phyloP scores from a whole-genome alignment of 2,888 invertebrate genomes.

The Papilio demoleus region DNA sequence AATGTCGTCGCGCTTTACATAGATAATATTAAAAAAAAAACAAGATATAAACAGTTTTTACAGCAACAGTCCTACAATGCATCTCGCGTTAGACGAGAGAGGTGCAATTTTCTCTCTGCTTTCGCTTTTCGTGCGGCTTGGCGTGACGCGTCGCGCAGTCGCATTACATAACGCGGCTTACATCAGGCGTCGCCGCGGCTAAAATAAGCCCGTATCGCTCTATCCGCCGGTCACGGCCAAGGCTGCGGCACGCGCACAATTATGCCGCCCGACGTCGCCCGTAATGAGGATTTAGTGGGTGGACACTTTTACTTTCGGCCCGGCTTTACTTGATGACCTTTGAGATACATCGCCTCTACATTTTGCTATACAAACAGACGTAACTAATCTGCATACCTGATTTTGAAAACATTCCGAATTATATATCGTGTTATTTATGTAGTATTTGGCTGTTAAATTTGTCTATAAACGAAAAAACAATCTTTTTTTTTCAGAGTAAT shows the following conservation, averaged over 20 bases:
- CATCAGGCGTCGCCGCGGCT: constrained; percentile 77
- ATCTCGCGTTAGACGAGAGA: constrained; percentile 39
- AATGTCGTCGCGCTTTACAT: too few species aligned
- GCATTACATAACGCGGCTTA: constrained; percentile 73
- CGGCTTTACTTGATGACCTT: constrained; percentile 69
- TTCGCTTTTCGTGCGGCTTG: constrained; percentile 69
- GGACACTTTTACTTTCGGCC: constrained; percentile 82
- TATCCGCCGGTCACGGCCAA: constrained; percentile 82
- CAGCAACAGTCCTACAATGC: neutral
- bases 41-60: too few species aligned
- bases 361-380: constrained; percentile 34
- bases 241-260: constrained; percentile 78
- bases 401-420: neutral
- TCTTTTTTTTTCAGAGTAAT: too few species aligned
- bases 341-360: constrained; percentile 54
- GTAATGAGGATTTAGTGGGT: constrained; percentile 82
- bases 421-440: neutral
- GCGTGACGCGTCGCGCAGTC: constrained; percentile 47
- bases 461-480: neutral
- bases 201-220: constrained; percentile 72
- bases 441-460: too few species aligned
- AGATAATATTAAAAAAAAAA: too few species aligned
- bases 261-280: constrained; percentile 66
- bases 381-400: neutral
- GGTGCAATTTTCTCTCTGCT: constrained; percentile 72